Conservation (phyloP, 2,797 vertebrate genomes). For the Kryptopterus vitreolus region DNA sequence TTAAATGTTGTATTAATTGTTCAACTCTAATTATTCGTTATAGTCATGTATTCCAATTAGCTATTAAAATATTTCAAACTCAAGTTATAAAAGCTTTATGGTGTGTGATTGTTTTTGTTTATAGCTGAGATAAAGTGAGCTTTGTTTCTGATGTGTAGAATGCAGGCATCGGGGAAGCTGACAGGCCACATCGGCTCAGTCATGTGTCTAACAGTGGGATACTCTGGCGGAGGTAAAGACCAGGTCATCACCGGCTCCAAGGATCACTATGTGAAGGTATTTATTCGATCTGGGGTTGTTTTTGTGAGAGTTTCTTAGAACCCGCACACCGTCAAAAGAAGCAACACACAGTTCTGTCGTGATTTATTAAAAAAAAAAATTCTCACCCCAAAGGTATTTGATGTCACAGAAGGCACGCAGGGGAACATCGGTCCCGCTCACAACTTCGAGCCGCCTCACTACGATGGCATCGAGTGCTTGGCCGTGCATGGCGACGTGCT, state of each 20-base stretch:
- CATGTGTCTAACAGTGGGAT: constrained; percentile 94
- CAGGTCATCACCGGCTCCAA: constrained; percentile 97
- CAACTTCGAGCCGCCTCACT: constrained; percentile 97
- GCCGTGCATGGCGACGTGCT: constrained; percentile 87
- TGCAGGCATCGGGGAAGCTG: constrained; percentile 90
- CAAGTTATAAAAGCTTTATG: neutral
- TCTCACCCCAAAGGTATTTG: constrained; percentile 90
- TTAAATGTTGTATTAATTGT: neutral
- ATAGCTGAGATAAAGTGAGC: neutral
- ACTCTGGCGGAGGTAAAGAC: constrained; percentile 85
- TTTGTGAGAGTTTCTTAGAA: too few relatives aligned
- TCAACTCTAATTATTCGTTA: neutral
- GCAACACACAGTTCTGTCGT: neutral
- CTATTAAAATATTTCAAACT: neutral
- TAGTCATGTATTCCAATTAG: neutral
- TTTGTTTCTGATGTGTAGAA: constrained; percentile 69
- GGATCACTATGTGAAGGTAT: constrained; percentile 96
- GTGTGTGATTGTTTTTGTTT: too few relatives aligned
- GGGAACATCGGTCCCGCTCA: constrained; percentile 91
- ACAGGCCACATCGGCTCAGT: constrained; percentile 93
- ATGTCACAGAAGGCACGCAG: constrained; percentile 82
- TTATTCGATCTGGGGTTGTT: neutral
- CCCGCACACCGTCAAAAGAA: neutral
- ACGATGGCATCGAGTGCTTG: constrained; percentile 95
- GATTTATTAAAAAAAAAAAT: too few relatives aligned